Evolutionary conservation across 2,113 vertebrate genomes (phyloP), one percentile per base, ranked within the genome.

Genomic region (Microcebus ravelobensis): DNA sequence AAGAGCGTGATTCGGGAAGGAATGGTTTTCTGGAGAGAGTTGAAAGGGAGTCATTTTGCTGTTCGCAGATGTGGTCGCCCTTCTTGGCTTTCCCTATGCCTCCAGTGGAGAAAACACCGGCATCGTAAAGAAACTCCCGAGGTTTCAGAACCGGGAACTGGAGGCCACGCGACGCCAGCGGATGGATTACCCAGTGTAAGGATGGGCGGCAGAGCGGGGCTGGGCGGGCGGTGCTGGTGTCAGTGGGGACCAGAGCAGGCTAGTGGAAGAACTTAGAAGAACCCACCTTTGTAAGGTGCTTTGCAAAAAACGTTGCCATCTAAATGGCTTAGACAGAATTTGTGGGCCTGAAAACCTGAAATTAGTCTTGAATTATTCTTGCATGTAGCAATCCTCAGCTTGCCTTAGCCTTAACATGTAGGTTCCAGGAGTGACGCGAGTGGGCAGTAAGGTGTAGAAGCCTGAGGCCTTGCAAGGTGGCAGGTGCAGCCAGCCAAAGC

Each of bases 21-120:
- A 0, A 8, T 48, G 59, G 20, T 85, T 96, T 95, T 79, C 74
- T 77, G 67, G 45, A 88, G 57, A 68, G 91, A 55, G 96, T 2
- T 71, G 90, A 39, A 95, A 97, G 96, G 96, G 95, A 70, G 74
- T 91, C 21, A 10, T 74, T 92, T 84, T 98, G 59, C 95, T 61
- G 76, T 97, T 98, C 98, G 63, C 98, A 99, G 99, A 99, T 90
- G 96, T 94, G 29, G 98, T 99, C 48, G 98, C 98, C 95, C 67
- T 99, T 93, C 98, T 99, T 0, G 96, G 92, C 73, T 99, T 99
- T 93, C 99, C 99, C 13, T 98, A 99, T 48, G 99, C 99, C 59
- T 99, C 99, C 87, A 99, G 98, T 1, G 99, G 99, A 14, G 99
- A 99, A 96, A 98, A 92, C 96, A 99, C 99, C 5, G 99, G 99